Evolutionary conservation across 1,140 invertebrate species (phyloP), one percentile per base, ranked within the genome.

Genomic region (Drosophila lacertosa): DNA sequence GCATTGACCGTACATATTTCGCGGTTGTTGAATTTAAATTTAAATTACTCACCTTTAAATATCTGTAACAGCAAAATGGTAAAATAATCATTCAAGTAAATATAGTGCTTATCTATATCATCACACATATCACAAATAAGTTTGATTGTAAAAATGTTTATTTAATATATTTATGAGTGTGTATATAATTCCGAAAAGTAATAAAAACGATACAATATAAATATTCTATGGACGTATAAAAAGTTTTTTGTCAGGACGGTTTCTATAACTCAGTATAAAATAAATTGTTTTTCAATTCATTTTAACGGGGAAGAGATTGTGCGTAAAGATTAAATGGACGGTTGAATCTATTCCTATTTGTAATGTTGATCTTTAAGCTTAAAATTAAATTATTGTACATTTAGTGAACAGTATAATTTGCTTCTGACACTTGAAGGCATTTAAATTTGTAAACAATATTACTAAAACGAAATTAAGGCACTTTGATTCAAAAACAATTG

Each of bases 351-450:
- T 44, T 50, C 13, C 33, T 48, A 55, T 69, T 47, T 55, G 50
- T 39, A 67, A 44, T 54, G 42, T 55, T 33, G 39, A 40, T 57
- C 42, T 54, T 40, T 29, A 16, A n/a, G 51, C 67, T 67, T 65
- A 65, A 26, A 22, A 40, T 50, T 64, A 71, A 71, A 20, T 45
- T 71, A 71, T 57, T 65, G 48, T 57, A 55, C 35, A 55, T 64
- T 47, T 33, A 53, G 33, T 24, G 44, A 40, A 24, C 5, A 58
- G 42, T 48, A 37, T 45, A 47, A 57, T 57, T 40, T 15, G 32
- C 15, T 40, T 57, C 32, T 45, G 65, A 24, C 37, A 50, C 10
- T 60, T 42, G 24, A 24, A 42, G 18, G 18, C 48, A 35, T 33
- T 44, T 58, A 26, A 45, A 32, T 44, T 44, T 42, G 13, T 35